Base-by-base conservation (phyloP, 2,797 vertebrate species). In the Chloroceryle inda region DNA sequence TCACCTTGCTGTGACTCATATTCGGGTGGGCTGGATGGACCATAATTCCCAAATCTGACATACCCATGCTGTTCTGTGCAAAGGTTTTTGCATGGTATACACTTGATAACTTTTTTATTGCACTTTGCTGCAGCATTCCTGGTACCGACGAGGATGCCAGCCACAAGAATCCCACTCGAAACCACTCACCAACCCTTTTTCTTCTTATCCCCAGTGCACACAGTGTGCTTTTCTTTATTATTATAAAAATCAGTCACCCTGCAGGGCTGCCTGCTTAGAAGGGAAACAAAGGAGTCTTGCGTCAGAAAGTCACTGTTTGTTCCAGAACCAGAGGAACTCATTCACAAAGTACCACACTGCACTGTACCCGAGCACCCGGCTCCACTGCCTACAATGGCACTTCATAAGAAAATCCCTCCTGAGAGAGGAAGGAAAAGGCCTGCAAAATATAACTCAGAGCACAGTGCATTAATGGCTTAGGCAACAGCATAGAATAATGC, bases 111-210 rank as follows among this genome's bases (percentile, higher is more conserved):
- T 42, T 50, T 24, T 50, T 44, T 21, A 82, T 19, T 23, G 38
- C 42, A 17, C 35, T 52, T 35, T 29, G 37, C 44, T 42, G 53
- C 33, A 24, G 23, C 0, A 0, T 50, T 78, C 21, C 53, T 62
- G n/a, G 9, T 31, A 63, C n/a, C 0, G 1, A 37, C 1, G 1
- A 76, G 22, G 55, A 79, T 31, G 50, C 18, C 0, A 0, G 26
- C 11, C 35, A 5, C 4, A 4, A 74, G 47, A 89, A 94, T 33
- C 45, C 40, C 42, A 67, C 73, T 86, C 27, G 24, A 89, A 78
- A 62, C 15, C 40, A 76, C 67, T 56, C 67, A 81, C 21, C 69
- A 81, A 78, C 62, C 69, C 20, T 87, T 56, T 64, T 64, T 44
- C 19, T 79, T 75, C 50, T 91, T 92, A 89, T 79, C 37, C 62